Conservation (phyloP, 2,113 vertebrate genomes). For the Xenopus borealis region DNA sequence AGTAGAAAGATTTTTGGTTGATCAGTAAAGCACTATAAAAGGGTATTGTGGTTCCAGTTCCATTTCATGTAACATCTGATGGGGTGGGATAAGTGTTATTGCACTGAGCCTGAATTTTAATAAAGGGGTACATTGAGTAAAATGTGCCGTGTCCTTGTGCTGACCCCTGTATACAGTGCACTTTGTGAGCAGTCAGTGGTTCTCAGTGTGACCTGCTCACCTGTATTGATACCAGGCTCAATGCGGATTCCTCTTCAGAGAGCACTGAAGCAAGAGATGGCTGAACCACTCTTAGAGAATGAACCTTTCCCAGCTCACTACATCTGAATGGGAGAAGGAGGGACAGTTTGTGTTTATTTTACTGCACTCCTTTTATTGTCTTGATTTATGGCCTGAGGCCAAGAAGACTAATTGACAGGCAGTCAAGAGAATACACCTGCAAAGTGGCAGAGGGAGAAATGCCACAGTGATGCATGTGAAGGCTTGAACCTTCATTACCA, state of each 20-base stretch:
- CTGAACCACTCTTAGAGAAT: constrained; percentile 55
- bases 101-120: not conserved
- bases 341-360: constrained; percentile 73
- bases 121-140: not conserved
- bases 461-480: constrained; percentile 25
- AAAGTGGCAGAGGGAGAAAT: constrained; percentile 43
- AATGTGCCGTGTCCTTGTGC: constrained; percentile 53
- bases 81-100: too few species aligned
- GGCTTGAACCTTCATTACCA: not conserved
- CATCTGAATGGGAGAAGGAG: constrained; percentile 70
- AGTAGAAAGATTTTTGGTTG: too few species aligned
- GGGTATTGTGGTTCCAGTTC: too few species aligned
- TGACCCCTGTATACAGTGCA: constrained; percentile 54
- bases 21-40: too few species aligned
- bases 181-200: constrained; percentile 21
- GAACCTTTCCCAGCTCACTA: constrained; percentile 67
- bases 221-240: constrained; percentile 55
- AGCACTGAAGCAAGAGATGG: constrained; percentile 64
- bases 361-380: constrained; percentile 65
- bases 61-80: too few species aligned
- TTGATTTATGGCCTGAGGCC: constrained; percentile 78
- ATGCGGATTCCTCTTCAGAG: constrained; percentile 52
- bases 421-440: constrained; percentile 65
- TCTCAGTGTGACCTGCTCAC: constrained; percentile 62
- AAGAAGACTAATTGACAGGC: constrained; percentile 72